Base-by-base conservation (phyloP, 37 sponge, comb jelly and placozoan species). In the Geodia barretti region DNA sequence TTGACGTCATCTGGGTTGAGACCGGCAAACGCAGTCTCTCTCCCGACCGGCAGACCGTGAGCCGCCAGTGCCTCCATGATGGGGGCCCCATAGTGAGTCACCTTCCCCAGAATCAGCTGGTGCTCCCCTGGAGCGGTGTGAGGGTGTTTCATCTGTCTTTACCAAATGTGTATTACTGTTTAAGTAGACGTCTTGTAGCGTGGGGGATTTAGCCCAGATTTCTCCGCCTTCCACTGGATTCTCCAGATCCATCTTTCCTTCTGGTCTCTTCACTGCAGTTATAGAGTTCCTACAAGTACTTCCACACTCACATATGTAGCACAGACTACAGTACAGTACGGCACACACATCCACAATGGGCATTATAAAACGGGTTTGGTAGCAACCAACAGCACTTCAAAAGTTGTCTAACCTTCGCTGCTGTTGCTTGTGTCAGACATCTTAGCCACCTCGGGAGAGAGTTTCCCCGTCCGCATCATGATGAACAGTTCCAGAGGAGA, bases 401-500 rank as follows among this genome's bases (percentile, higher is more conserved):
- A n/a, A n/a, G n/a, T n/a, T 47, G 54, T 47, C 7, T 47, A 17
- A 7, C 54, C 14, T 47, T 47, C 11, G 54, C 14, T 47, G 54
- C 54, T 7, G 7, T 47, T n/a, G n/a, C n/a, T 47, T 47, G 54
- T 47, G 7, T 14, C 54, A 47, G 54, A 47, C 14, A 24, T 39
- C 28, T 58, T 35, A 4, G 21, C 61, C 20, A 31, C 5, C n/a
- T 31, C 76, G 9, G 60, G 60, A 5, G 61, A 59, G 42, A 4
- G 60, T 7, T 21, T 64, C 25, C 65, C 79, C n/a, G 70, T 65
- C 5, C 87, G 82, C 39, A 87, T 61, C 82, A 80, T 76, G 39
- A 87, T 24, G 73, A 87, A 87, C 29, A 42, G 31, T 26, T 87
- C 87, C 68, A 87, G 60, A 21, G 62, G 66, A 1, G 79, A 78